Conservation (phyloP, 1,140 invertebrate genomes). For the Glomeris maerens region DNA sequence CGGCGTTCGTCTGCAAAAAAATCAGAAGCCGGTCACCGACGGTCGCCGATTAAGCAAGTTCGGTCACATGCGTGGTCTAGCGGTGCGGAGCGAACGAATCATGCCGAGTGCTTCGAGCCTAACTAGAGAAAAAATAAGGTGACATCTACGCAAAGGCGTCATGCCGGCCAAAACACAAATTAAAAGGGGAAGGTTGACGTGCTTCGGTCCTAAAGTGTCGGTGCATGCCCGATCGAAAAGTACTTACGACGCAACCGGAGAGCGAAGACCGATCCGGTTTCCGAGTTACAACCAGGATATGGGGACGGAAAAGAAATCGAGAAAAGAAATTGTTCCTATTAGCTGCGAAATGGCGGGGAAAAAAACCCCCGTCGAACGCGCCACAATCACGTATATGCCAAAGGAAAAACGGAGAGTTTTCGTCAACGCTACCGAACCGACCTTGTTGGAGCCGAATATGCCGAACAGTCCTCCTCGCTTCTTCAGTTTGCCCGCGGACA, state of each 20-base stretch:
- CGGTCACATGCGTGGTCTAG: background rate
- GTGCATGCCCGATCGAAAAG: too few species aligned
- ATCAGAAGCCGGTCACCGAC: background rate
- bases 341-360: background rate
- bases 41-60: background rate
- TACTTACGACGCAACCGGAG: background rate
- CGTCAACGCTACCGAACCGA: conserved; percentile 31
- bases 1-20: conserved; percentile 6
- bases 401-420: background rate
- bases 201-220: too few species aligned
- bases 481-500: conserved; percentile 67
- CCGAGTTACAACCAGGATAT: background rate
- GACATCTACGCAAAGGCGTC: background rate
- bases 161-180: background rate
- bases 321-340: background rate
- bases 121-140: background rate
- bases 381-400: background rate
- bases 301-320: background rate
- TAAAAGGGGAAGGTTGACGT: background rate
- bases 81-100: too few species aligned
- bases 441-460: conserved; percentile 90
- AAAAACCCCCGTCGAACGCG: background rate
- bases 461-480: conserved; percentile 73
- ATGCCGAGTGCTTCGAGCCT: background rate
- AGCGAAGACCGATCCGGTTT: background rate